Base-by-base conservation (phyloP, 2,113 vertebrate species). In the Caranx ignobilis region DNA sequence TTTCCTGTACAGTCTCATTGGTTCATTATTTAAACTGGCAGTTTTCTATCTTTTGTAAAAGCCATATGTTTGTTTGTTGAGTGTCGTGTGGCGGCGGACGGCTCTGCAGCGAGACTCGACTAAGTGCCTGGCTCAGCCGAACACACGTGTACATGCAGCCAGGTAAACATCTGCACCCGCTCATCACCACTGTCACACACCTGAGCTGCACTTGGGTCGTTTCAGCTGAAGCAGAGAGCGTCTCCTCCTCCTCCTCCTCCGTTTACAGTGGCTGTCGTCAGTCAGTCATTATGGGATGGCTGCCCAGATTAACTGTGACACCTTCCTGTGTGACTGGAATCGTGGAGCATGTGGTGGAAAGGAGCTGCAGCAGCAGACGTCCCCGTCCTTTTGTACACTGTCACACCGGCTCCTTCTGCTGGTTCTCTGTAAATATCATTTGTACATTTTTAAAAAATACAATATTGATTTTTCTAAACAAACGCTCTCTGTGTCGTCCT, bases 391-490 rank as follows among this genome's bases (percentile, higher is more conserved):
- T 91, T 90, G 52, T 93, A 93, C 69, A 66, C 81, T 71, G 55
- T 70, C 71, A 55, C 8, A 63, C 74, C 74, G 48, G 52, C 82
- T 65, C 81, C 64, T 74, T 90, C 82, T 69, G 89, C 88, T 95
- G 94, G 91, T 61, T 73, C 91, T 89, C 83, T 98, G 97, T 97
- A 97, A 95, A 97, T 97, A 96, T 91, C 66, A 96, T 99, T 98
- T 98, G 96, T 98, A 97, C 95, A 98, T 97, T 95, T 94, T 97
- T 35, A 87, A 80, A 59, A 94, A 93, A 96, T 93, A 94, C 91
- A 96, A 83, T 94, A 96, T 95, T 92, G 96, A 95, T 94, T 87
- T 94, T 86, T 94, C 85, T 92, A 93, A 89, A 85, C 12, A 60
- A 67, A 19, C 72, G 50, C 34, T 48, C 66, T 86, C 64, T 89